phyloP scores from a whole-genome alignment of 2,888 invertebrate species.

The Lacanobia wlatinum region DNA sequence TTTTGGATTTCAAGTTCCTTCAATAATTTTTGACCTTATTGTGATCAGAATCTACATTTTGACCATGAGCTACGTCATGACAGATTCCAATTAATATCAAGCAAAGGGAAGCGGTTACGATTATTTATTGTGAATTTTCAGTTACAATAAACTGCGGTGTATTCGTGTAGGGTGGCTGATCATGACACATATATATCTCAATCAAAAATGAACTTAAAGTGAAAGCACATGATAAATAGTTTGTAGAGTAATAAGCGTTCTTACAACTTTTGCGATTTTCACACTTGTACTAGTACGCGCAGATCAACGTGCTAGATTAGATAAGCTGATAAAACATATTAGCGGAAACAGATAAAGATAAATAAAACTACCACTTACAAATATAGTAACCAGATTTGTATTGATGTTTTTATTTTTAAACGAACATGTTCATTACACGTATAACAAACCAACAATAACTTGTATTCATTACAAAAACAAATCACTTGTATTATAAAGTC shows the following conservation, averaged over 20 bases:
- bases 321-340: conserved; percentile 10
- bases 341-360: conserved; percentile 28
- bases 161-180: too few relatives aligned
- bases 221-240: not conserved
- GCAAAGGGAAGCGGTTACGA: too few relatives aligned
- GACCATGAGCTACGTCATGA: too few relatives aligned
- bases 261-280: not conserved
- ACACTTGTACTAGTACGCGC: not conserved
- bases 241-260: too few relatives aligned
- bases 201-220: too few relatives aligned
- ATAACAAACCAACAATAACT: conserved; percentile 58
- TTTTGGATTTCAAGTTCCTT: too few relatives aligned
- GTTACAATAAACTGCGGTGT: too few relatives aligned
- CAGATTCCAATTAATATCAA: too few relatives aligned
- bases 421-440: conserved; percentile 41
- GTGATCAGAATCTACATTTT: too few relatives aligned
- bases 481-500: conserved; percentile 1
- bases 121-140: too few relatives aligned
- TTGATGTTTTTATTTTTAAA: conserved; percentile 57
- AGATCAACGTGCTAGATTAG: conserved; percentile 39
- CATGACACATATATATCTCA: too few relatives aligned
- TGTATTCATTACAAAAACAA: conserved; percentile 36
- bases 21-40: too few relatives aligned
- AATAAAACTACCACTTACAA: conserved; percentile 63
- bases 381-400: conserved; percentile 61